Percentiles rank a stretch among this genome's conserved stretches.
Conservation (phyloP, 2,113 vertebrate species). For the Tapirus terrestris region DNA sequence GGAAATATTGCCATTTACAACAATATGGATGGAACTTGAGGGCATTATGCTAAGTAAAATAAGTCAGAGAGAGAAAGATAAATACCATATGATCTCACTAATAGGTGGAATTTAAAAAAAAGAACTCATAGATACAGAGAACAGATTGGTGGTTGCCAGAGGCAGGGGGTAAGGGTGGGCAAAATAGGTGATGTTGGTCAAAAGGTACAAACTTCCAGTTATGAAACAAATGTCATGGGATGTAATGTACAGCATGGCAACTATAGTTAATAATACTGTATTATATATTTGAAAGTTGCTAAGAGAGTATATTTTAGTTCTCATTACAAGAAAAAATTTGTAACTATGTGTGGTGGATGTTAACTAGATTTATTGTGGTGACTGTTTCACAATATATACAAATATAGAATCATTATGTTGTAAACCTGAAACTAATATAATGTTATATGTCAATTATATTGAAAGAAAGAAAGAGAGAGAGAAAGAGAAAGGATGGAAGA, state of each 20-base stretch:
- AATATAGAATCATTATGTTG: neutral
- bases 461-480: too few relatives aligned
- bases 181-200: neutral
- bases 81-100: neutral
- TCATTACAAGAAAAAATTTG: too few relatives aligned
- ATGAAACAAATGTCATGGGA: neutral
- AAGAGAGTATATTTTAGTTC: too few relatives aligned
- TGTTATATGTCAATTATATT: neutral
- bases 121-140: neutral
- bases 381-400: neutral
- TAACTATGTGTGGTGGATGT: neutral
- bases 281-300: too few relatives aligned
- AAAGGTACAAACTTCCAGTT: neutral
- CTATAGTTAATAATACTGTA: neutral
- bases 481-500: too few relatives aligned
- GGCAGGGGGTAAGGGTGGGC: neutral
- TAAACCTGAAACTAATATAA: neutral
- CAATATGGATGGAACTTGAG: neutral
- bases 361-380: too few relatives aligned
- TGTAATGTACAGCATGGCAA: neutral
- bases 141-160: neutral
- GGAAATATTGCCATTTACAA: neutral
- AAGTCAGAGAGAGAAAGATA: neutral
- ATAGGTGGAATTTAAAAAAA: neutral
- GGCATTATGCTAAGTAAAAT: neutral